phyloP scores from a whole-genome alignment of 1,140 invertebrate genomes.

The Potamilus streckersoni region DNA sequence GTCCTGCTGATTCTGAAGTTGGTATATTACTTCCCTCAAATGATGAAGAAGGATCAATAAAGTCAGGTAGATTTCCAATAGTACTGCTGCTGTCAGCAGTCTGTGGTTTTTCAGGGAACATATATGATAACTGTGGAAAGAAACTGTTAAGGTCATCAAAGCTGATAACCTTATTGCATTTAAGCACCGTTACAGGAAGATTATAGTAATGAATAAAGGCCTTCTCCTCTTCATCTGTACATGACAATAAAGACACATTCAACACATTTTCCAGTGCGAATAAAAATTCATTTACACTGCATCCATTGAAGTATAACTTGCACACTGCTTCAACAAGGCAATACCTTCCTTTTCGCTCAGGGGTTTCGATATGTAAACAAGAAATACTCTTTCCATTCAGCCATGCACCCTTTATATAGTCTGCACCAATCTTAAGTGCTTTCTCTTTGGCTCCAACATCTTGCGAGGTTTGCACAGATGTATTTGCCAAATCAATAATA shows the following conservation, averaged over 20 bases:
- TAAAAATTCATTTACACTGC: constrained; percentile 59
- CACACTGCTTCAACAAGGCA: constrained; percentile 62
- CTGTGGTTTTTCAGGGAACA: constrained; percentile 43
- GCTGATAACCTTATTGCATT: constrained; percentile 62
- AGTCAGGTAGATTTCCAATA: neutral
- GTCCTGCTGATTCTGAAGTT: too few relatives aligned
- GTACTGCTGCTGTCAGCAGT: constrained; percentile 15
- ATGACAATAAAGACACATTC: constrained; percentile 52
- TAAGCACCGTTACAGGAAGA: constrained; percentile 55
- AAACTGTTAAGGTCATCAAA: constrained; percentile 55
- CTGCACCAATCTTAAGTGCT: constrained; percentile 15
- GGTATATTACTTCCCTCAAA: too few relatives aligned
- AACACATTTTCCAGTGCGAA: constrained; percentile 57
- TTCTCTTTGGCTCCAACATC: neutral
- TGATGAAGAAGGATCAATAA: too few relatives aligned
- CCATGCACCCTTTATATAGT: constrained; percentile 53
- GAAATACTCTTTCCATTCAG: constrained; percentile 61
- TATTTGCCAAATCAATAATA: neutral
- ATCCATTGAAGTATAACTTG: constrained; percentile 60
- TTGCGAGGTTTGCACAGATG: neutral
- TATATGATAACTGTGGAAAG: constrained; percentile 60
- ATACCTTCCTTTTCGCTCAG: constrained; percentile 44
- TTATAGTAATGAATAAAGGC: constrained; percentile 64
- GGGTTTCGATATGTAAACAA: constrained; percentile 46
- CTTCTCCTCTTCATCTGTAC: constrained; percentile 56